Conservation (phyloP, 2,888 invertebrate species). For the Drosophila prostipennis region DNA sequence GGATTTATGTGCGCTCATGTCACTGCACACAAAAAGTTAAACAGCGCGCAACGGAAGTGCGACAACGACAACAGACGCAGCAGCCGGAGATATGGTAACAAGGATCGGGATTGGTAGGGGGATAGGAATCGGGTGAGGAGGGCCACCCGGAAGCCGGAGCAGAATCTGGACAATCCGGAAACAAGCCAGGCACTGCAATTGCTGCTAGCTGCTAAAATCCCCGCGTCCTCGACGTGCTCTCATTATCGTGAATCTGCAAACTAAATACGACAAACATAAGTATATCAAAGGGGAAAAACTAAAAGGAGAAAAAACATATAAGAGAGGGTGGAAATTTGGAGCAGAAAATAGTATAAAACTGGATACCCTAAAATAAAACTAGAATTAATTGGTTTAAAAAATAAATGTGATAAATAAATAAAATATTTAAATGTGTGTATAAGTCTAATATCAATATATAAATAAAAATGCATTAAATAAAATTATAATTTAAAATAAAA, state of each 20-base stretch:
- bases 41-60: conserved; percentile 79
- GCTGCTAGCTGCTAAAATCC: conserved; percentile 55
- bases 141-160: neutral
- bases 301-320: conserved; percentile 2
- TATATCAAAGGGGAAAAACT: conserved; percentile 10
- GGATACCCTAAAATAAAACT: neutral
- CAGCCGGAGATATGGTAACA: conserved; percentile 16
- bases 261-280: conserved; percentile 52
- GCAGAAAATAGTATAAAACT: neutral
- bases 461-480: too few species aligned
- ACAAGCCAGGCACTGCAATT: conserved; percentile 60
- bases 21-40: conserved; percentile 79
- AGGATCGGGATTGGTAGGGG: neutral
- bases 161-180: conserved; percentile 67
- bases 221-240: conserved; percentile 51
- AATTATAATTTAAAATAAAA: too few species aligned
- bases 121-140: too few species aligned
- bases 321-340: neutral
- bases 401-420: too few species aligned
- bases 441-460: too few species aligned
- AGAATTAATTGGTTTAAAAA: neutral
- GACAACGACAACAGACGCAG: conserved; percentile 52
- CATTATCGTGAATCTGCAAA: conserved; percentile 66
- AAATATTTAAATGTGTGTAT: too few species aligned
- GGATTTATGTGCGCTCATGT: conserved; percentile 76